phyloP scores from a whole-genome alignment of 2,113 vertebrate species.

The Scortum barcoo region DNA sequence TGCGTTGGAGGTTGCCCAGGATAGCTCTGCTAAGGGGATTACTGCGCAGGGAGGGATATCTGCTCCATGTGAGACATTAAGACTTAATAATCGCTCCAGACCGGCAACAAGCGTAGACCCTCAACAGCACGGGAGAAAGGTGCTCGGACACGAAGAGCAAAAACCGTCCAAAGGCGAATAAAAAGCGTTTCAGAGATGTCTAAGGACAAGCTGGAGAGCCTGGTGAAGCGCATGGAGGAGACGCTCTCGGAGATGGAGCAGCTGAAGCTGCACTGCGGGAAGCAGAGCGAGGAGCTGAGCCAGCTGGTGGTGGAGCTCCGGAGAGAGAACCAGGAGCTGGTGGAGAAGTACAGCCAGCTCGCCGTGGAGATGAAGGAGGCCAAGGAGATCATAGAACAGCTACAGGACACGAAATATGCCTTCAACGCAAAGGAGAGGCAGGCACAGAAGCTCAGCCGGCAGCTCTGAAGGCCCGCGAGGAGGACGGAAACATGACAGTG shows the following conservation, averaged over 20 bases:
- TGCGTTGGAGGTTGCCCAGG: conserved; percentile 64
- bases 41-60: conserved; percentile 46
- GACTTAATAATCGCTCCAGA: conserved; percentile 43
- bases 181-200: conserved; percentile 80
- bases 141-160: background rate
- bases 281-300: conserved; percentile 89
- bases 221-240: conserved; percentile 91
- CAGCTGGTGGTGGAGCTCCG: conserved; percentile 87
- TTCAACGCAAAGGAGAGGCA: conserved; percentile 90
- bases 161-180: background rate
- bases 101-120: conserved; percentile 15
- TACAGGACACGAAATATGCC: conserved; percentile 88
- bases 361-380: conserved; percentile 86
- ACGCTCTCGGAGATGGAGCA: conserved; percentile 91
- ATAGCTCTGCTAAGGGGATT: conserved; percentile 84
- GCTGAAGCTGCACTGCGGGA: conserved; percentile 89
- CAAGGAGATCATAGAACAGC: conserved; percentile 87
- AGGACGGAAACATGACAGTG: background rate
- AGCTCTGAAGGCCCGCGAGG: conserved; percentile 76
- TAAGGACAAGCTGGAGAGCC: conserved; percentile 89
- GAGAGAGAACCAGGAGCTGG: conserved; percentile 87
- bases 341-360: conserved; percentile 88
- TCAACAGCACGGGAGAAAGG: background rate
- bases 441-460: conserved; percentile 91
- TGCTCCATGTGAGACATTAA: conserved; percentile 63